These are phyloP conservation scores for Serrognathus titanus DNA, from an alignment of 2,888 invertebrate species.

Conservation along the genomic window DNA sequence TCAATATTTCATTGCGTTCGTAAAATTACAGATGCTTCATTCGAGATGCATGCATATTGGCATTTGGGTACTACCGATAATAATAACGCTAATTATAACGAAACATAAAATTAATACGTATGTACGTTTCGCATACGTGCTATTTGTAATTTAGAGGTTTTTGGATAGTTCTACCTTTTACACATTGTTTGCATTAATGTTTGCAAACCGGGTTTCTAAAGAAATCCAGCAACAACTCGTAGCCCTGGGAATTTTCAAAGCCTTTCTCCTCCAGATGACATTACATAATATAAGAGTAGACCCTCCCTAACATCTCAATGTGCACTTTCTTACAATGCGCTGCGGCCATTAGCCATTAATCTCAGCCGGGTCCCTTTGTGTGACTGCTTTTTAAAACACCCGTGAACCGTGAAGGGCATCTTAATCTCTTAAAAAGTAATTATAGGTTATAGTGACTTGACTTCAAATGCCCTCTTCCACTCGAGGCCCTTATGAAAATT, in stretches of 20 bases:
- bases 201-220: no score
- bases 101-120: no score
- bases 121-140: no score
- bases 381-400: slow-evolving; percentile 33
- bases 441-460: slow-evolving; percentile 26
- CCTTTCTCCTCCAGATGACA: slow-evolving; percentile 14
- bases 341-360: slow-evolving; percentile 39
- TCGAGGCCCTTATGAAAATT: slow-evolving; percentile 14
- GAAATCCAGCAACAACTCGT: neutral
- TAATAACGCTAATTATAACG: no score
- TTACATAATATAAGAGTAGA: slow-evolving; percentile 46
- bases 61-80: no score
- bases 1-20: no score
- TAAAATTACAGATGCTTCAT: no score
- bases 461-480: slow-evolving; percentile 6
- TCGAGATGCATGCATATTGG: no score
- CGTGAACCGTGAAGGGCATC: slow-evolving; percentile 35
- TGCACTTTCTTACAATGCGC: slow-evolving; percentile 39
- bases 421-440: slow-evolving; percentile 38
- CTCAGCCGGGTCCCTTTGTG: slow-evolving; percentile 30
- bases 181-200: no score
- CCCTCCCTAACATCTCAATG: slow-evolving; percentile 64
- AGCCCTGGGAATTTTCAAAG: slow-evolving; percentile 7
- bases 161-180: no score
- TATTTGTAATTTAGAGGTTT: no score